Base-by-base conservation (phyloP, 2,888 invertebrate species). In the Muschampia plurimacula region DNA sequence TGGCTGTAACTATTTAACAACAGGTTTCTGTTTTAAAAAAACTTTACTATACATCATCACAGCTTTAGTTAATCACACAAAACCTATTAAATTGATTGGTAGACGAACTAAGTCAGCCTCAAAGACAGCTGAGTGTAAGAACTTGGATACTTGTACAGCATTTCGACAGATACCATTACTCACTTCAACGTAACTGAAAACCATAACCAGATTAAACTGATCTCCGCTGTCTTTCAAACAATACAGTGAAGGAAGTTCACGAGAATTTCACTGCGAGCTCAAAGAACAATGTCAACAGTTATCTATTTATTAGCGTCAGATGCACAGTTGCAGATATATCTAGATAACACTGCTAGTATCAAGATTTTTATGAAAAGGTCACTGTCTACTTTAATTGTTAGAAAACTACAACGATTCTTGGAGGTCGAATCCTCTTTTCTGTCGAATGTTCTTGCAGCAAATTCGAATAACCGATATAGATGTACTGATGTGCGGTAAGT, bases 321-420 rank as follows among this genome's bases (percentile, higher is more conserved):
- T 75, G 74, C 74, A 77, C 72, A 76, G 72, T 77, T 74, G 70
- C 59, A 76, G 74, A 66, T 62, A 59, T 69, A 39, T 12, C 41
- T 41, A 77, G 78, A 75, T 78, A 69, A 59, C 68, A 15, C 52
- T 22, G 13, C 13, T 8, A 4, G 66, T 72, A 57, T 1, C 12
- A 12, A 2, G 46, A 46, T 46, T 46, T 15, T 44, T 36, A 41
- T 32, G 44, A 49, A 49, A 9, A 44, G 1, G 44, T 12, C 10
- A 8, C 3, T 44, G 10, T 44, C 9, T 12, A 12, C 44, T 9
- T 41, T 9, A 41, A 9, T 41, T 41, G 41, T 41, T 9, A 9
- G 9, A 41, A 41, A 41, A 41, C 41, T 41, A 1, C 41, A 41
- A 41, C 1, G 5, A 41, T 9, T 41, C 7, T 9, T 41, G 8